A percentile compares a stretch with the other conserved stretches of the same genome.
Conservation (phyloP, 1,140 invertebrate species). For the Cardiocondyla obscurior region DNA sequence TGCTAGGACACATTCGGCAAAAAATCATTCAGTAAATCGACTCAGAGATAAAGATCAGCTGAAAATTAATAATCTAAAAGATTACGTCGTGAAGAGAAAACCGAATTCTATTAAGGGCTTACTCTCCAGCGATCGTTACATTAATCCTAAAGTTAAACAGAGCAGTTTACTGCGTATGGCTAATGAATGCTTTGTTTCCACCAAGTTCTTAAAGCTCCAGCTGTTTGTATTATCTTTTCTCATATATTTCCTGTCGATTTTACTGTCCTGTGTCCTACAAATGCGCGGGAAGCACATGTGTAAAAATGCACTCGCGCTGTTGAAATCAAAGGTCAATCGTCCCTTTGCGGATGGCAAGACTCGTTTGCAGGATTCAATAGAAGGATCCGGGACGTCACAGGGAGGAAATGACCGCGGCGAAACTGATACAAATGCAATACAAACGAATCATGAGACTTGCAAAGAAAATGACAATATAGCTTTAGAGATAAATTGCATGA, state of each 20-base stretch:
- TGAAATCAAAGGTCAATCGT: background rate
- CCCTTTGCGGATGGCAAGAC: background rate
- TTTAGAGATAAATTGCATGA: background rate
- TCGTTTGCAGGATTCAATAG: background rate
- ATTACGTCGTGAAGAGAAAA: conserved; percentile 1
- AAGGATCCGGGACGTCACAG: background rate
- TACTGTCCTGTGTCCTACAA: conserved; percentile 66
- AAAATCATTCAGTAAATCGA: conserved; percentile 26
- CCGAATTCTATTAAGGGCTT: background rate
- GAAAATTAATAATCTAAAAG: background rate
- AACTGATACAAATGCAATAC: background rate
- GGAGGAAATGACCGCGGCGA: background rate
- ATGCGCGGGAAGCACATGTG: conserved; percentile 31
- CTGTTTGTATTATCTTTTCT: conserved; percentile 67
- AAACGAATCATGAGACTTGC: background rate
- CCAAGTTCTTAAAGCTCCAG: conserved; percentile 68
- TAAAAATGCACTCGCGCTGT: conserved; percentile 1
- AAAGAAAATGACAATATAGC: background rate
- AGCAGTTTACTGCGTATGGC: conserved; percentile 15
- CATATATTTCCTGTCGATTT: conserved; percentile 72
- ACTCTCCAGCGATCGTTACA: background rate
- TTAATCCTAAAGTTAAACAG: background rate
- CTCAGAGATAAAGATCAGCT: background rate
- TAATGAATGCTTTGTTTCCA: conserved; percentile 70
- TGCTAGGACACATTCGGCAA: conserved; percentile 18